phyloP scores from a whole-genome alignment of 2,113 vertebrate genomes.

The Mus musculus region DNA sequence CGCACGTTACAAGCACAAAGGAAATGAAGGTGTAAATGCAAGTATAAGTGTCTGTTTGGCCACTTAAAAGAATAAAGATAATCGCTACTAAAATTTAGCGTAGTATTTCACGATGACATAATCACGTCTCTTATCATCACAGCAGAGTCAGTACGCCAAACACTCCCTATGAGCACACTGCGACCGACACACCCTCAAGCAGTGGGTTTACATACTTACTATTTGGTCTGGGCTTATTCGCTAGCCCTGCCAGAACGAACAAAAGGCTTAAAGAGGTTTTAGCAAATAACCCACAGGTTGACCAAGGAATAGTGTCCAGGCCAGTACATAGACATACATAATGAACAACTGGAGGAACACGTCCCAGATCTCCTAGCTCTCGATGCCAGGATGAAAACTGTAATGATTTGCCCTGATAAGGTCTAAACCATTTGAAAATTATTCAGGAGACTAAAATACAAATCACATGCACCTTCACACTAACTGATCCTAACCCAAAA shows the following conservation, averaged over 20 bases:
- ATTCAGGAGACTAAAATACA: not conserved
- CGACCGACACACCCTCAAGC: not conserved
- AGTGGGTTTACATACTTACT: not conserved
- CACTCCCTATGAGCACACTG: not conserved
- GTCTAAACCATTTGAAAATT: not conserved
- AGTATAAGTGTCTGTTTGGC: not conserved
- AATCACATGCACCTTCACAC: not conserved
- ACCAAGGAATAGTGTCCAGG: not conserved
- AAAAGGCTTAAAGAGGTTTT: not conserved
- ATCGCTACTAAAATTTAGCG: conserved; percentile 24
- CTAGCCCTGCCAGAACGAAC: not conserved
- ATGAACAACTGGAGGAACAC: not conserved
- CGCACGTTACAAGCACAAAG: not conserved
- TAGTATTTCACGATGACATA: not conserved
- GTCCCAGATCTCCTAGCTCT: not conserved
- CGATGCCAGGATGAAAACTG: not conserved
- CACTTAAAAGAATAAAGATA: conserved; percentile 43
- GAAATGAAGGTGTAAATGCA: not conserved
- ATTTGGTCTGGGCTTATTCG: conserved; percentile 1
- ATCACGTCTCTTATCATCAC: not conserved
- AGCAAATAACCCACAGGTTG: not conserved
- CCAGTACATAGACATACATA: not conserved
- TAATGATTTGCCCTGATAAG: not conserved
- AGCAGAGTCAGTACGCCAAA: not conserved
- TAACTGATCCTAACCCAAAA: not conserved